Evolutionary conservation across 2,113 vertebrate species (phyloP).

Genomic region (Acrocephalus kingi): DNA sequence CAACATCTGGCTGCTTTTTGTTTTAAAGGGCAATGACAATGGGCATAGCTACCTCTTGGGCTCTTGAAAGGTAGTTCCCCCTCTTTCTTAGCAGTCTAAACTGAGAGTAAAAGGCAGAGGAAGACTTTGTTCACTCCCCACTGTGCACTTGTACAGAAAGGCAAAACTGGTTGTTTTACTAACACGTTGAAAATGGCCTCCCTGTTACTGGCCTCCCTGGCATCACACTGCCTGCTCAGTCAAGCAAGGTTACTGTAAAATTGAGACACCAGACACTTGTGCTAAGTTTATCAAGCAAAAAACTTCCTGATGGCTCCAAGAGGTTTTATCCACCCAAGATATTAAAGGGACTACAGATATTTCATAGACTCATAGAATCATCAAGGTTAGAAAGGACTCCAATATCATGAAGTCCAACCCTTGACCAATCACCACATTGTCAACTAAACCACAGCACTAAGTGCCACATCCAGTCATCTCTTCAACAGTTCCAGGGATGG

Average conservation of each 20-base stretch:
- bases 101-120: background rate
- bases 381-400: background rate
- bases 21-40: background rate
- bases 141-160: background rate
- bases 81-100: background rate
- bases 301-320: background rate
- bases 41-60: background rate
- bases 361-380: background rate
- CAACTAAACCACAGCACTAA: background rate
- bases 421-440: background rate
- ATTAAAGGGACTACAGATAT: background rate
- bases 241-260: background rate
- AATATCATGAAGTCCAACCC: background rate
- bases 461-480: background rate
- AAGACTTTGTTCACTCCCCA: background rate
- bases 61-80: background rate
- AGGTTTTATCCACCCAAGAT: background rate
- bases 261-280: background rate
- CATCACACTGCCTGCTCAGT: background rate
- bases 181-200: background rate
- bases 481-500: background rate
- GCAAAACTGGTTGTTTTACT: background rate
- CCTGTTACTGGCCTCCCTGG: background rate
- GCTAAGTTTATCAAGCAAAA: background rate
- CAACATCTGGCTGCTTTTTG: background rate